These are phyloP conservation scores for Urocynchramus pylzowi DNA, from an alignment of 2,113 vertebrate genomes.

Conservation along the genomic window DNA sequence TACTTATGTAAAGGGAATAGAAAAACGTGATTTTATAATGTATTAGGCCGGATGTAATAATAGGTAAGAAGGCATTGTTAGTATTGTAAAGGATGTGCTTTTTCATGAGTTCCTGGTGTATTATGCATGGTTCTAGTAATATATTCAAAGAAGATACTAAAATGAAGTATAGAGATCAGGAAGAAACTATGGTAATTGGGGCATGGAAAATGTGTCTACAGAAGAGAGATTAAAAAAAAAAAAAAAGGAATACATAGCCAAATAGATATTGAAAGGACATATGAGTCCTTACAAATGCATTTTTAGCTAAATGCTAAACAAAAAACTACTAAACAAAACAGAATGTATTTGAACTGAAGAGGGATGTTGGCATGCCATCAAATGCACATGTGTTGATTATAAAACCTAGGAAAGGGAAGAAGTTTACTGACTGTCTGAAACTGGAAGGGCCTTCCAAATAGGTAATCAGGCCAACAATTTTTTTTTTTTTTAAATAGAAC, in stretches of 20 bases:
- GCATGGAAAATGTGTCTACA: not conserved
- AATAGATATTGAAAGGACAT: not conserved
- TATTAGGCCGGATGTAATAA: not conserved
- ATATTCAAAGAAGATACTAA: not conserved
- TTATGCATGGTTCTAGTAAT: not conserved
- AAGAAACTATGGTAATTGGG: not conserved
- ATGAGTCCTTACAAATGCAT: not conserved
- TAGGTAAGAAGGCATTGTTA: not conserved
- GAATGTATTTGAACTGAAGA: not conserved
- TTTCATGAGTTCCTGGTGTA: not conserved
- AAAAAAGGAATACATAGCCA: not conserved
- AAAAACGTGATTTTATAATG: not conserved
- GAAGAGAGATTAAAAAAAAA: not conserved
- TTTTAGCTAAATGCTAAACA: not conserved
- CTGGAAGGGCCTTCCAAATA: not conserved
- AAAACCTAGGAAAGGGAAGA: not conserved
- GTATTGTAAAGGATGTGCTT: not conserved
- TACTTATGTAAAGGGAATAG: not conserved
- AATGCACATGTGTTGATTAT: not conserved
- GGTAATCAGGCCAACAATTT: not conserved
- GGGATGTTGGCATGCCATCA: not conserved
- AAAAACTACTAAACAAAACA: not conserved
- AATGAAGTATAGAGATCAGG: not conserved
- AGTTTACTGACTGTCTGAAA: not conserved
- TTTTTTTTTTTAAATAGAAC: not conserved